A percentile compares a stretch with the other conserved stretches of the same genome.
Evolutionary conservation across 37 sponge, comb jelly and placozoan genomes (phyloP).

Genomic region (Chondrilla cf. caribensis): DNA sequence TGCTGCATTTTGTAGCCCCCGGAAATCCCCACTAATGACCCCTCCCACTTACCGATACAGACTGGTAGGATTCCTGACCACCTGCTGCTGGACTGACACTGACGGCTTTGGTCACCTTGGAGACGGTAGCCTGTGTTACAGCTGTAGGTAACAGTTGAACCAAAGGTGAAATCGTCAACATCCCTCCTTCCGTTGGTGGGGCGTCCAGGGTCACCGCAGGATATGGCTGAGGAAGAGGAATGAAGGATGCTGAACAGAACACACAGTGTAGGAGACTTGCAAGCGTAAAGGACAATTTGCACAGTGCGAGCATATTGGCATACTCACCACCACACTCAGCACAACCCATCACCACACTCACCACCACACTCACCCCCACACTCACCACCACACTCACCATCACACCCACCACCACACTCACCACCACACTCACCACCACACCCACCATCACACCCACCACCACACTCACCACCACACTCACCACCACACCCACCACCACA

Average conservation of each 20-base stretch:
- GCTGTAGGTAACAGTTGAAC: conserved; percentile 8
- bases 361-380: neutral
- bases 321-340: neutral
- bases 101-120: neutral
- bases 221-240: neutral
- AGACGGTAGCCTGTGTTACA: conserved; percentile 34
- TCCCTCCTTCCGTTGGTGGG: conserved; percentile 24
- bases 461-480: neutral
- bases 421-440: neutral
- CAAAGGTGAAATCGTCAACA: neutral
- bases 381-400: neutral
- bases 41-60: neutral
- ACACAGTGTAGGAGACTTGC: no score
- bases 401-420: neutral
- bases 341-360: neutral
- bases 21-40: no score
- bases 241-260: no score
- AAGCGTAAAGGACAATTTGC: no score
- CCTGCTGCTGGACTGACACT: neutral
- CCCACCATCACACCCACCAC: neutral
- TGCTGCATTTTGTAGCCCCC: no score
- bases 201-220: conserved; percentile 37
- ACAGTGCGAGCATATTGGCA: neutral
- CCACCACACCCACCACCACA: neutral
- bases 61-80: conserved; percentile 4